Conservation (phyloP, 2,797 vertebrate genomes). For the Trachurus trachurus region DNA sequence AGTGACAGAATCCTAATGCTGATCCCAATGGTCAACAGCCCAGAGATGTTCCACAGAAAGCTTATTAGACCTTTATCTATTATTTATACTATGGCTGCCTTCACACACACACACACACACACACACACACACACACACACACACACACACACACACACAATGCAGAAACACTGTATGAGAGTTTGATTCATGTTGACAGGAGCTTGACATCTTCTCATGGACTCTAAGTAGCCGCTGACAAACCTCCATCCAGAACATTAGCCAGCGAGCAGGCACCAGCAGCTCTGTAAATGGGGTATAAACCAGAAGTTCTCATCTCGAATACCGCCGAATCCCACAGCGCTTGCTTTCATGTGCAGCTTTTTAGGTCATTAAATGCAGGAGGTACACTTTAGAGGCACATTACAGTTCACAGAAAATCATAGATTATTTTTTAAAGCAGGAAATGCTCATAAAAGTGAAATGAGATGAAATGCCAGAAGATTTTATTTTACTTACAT, state of each 20-base stretch:
- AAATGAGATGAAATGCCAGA: background rate
- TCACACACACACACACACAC: constrained; percentile 33
- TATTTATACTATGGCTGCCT: constrained; percentile 70
- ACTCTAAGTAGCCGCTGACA: constrained; percentile 52
- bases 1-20: constrained; percentile 79
- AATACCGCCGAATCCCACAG: background rate
- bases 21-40: constrained; percentile 82
- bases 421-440: constrained; percentile 9
- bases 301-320: background rate
- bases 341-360: background rate
- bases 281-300: background rate
- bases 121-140: constrained; percentile 34
- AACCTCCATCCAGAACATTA: constrained; percentile 35
- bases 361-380: constrained; percentile 23
- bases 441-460: background rate
- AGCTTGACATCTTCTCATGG: constrained; percentile 41
- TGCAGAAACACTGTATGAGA: constrained; percentile 25
- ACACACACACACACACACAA: constrained; percentile 31
- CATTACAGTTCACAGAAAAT: background rate
- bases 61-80: constrained; percentile 77
- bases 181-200: constrained; percentile 38
- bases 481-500: constrained; percentile 50
- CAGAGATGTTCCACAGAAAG: constrained; percentile 76
- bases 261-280: constrained; percentile 21
- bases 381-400: background rate